Evolutionary conservation across 2,113 vertebrate genomes (phyloP).

Genomic region (Coreoperca whiteheadi): DNA sequence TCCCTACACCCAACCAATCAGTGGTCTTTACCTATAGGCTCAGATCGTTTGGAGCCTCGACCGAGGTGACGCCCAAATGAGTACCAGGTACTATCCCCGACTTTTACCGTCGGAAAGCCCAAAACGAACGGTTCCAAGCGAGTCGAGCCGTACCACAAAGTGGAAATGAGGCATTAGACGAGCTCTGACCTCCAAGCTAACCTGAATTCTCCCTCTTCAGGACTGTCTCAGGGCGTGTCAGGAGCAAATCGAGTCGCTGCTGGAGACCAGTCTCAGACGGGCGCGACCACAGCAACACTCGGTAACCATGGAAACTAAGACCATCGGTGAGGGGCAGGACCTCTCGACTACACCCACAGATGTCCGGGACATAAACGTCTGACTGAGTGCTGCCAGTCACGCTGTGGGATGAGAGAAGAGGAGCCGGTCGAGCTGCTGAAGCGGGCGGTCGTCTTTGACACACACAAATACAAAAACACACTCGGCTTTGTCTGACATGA

Average conservation of each 20-base stretch:
- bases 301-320: constrained; percentile 90
- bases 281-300: constrained; percentile 81
- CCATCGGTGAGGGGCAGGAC: constrained; percentile 87
- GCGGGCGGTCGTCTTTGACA: neutral
- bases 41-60: no score
- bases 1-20: no score
- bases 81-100: no score
- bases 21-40: no score
- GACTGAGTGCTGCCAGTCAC: constrained; percentile 66
- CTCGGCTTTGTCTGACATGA: neutral
- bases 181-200: neutral
- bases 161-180: neutral
- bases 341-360: constrained; percentile 95
- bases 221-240: constrained; percentile 96
- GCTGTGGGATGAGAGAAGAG: neutral
- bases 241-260: constrained; percentile 94
- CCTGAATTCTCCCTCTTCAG: constrained; percentile 67
- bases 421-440: neutral
- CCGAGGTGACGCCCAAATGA: no score
- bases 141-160: no score
- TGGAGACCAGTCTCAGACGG: constrained; percentile 94
- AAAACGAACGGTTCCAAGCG: no score
- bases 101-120: no score
- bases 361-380: constrained; percentile 94
- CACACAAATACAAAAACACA: neutral